A percentile compares a stretch with the other conserved stretches of the same genome.
Evolutionary conservation across 2,797 vertebrate genomes (phyloP).

Genomic region (Adrianichthys oophorus): DNA sequence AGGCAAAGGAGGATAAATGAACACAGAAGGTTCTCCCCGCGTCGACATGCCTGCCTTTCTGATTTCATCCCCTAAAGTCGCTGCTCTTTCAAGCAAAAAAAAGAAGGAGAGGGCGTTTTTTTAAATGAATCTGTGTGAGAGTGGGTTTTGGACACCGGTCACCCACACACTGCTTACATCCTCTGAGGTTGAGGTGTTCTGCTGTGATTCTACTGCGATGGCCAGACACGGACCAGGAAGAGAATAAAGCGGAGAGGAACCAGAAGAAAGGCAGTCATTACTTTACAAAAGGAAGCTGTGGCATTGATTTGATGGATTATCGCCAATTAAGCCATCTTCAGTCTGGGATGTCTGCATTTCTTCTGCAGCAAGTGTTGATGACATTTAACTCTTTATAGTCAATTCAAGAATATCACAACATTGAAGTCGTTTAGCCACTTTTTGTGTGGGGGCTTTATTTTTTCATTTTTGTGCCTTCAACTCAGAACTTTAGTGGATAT

Average conservation of each 20-base stretch:
- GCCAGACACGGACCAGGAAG: slow-evolving; percentile 44
- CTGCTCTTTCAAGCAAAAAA: slow-evolving; percentile 42
- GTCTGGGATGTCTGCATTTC: slow-evolving; percentile 26
- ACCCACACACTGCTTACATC: slow-evolving; percentile 38
- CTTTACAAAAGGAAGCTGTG: slow-evolving; percentile 37
- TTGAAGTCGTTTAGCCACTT: slow-evolving; percentile 50
- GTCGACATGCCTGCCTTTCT: slow-evolving; percentile 68
- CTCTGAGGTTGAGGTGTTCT: slow-evolving; percentile 27
- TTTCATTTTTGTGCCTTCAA: slow-evolving; percentile 35
- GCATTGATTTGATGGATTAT: slow-evolving; percentile 41
- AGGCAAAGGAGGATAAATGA: slow-evolving; percentile 61
- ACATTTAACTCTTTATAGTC: slow-evolving; percentile 54
- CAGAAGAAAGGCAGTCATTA: slow-evolving; percentile 30
- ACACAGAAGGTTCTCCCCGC: slow-evolving; percentile 66
- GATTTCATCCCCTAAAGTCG: slow-evolving; percentile 68
- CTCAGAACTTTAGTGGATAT: slow-evolving; percentile 10
- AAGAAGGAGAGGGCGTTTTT: slow-evolving; percentile 30
- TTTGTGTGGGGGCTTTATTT: slow-evolving; percentile 21
- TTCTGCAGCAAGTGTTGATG: slow-evolving; percentile 63
- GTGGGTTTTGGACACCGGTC: slow-evolving; percentile 40
- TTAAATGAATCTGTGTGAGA: slow-evolving; percentile 10
- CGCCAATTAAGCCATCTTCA: slow-evolving; percentile 36
- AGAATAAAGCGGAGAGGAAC: slow-evolving; percentile 33
- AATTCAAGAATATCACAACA: slow-evolving; percentile 41
- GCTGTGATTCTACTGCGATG: slow-evolving; percentile 51